Conservation (phyloP, 2,888 invertebrate genomes). For the Polymixis flavicincta region DNA sequence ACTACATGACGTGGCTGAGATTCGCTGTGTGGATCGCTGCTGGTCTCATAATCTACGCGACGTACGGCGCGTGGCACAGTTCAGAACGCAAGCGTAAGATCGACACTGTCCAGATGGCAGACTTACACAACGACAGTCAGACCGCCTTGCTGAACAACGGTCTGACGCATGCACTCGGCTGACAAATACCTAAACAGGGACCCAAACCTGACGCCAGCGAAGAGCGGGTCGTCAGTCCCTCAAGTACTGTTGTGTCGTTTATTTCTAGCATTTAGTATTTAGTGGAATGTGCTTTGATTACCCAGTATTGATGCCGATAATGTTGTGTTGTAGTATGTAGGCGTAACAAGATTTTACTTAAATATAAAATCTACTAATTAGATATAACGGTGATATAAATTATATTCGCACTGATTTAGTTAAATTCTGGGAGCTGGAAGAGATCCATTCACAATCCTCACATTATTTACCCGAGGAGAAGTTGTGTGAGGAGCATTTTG, state of each 20-base stretch:
- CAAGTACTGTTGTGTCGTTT: conserved; percentile 81
- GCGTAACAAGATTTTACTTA: neutral
- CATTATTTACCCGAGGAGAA: no score
- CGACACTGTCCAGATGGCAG: conserved; percentile 77
- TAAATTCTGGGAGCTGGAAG: no score
- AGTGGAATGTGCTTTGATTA: conserved; percentile 29
- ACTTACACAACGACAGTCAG: conserved; percentile 83
- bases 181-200: conserved; percentile 67
- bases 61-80: conserved; percentile 94
- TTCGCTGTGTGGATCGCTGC: conserved; percentile 96
- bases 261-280: conserved; percentile 85
- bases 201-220: conserved; percentile 14
- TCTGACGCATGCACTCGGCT: conserved; percentile 80
- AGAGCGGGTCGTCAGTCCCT: conserved; percentile 73
- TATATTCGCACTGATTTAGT: no score
- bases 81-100: conserved; percentile 83
- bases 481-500: no score
- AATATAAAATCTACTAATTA: neutral
- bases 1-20: conserved; percentile 95
- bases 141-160: conserved; percentile 79
- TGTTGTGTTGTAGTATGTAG: conserved; percentile 5
- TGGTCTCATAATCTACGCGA: conserved; percentile 94
- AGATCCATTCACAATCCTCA: no score
- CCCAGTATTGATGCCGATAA: conserved; percentile 22
- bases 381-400: neutral